phyloP scores from a whole-genome alignment of 2,888 invertebrate species.

The Drosophila conformis region DNA sequence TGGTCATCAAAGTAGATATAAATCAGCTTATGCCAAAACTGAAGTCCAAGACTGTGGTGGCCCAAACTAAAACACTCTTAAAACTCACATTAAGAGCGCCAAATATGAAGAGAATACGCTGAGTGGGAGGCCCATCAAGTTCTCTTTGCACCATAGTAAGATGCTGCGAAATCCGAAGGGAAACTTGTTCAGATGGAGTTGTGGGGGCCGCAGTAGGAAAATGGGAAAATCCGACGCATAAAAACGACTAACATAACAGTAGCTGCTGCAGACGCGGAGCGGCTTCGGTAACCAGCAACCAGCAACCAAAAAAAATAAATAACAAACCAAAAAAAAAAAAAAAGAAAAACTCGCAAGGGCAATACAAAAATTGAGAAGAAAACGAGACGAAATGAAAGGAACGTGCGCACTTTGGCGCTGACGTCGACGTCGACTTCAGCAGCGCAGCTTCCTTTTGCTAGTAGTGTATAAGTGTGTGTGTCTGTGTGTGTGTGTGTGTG shows the following conservation, averaged over 20 bases:
- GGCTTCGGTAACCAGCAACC: constrained; percentile 8
- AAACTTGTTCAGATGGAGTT: constrained; percentile 32
- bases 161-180: constrained; percentile 46
- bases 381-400: constrained; percentile 52
- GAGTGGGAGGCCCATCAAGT: constrained; percentile 12
- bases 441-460: constrained; percentile 27
- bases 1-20: constrained; percentile 25
- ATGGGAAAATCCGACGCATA: constrained; percentile 47
- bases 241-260: constrained; percentile 62
- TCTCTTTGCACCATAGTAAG: constrained; percentile 36
- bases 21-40: constrained; percentile 28
- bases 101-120: constrained; percentile 37
- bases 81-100: constrained; percentile 41
- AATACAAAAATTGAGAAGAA: constrained; percentile 57
- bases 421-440: constrained; percentile 18
- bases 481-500: constrained; percentile 27
- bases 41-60: not conserved
- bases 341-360: constrained; percentile 47
- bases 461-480: constrained; percentile 10
- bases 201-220: constrained; percentile 23
- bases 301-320: constrained; percentile 4
- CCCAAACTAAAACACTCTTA: constrained; percentile 27
- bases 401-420: constrained; percentile 51
- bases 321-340: constrained; percentile 14
- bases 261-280: constrained; percentile 16